Evolutionary conservation across 2,113 vertebrate species (phyloP).

Genomic region (Chroicocephalus ridibundus): DNA sequence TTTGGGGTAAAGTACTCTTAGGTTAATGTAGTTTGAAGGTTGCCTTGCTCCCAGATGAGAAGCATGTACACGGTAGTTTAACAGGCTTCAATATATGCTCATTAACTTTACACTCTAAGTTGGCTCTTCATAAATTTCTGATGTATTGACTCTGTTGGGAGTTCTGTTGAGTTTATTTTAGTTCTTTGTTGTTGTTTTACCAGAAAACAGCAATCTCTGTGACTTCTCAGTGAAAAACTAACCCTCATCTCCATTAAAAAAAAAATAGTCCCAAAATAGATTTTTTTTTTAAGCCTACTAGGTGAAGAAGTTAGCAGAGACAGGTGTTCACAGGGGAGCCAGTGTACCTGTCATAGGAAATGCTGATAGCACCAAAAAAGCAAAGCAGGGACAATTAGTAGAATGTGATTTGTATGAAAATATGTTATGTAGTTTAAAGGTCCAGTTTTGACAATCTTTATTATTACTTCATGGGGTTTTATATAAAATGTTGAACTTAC

Average conservation of each 20-base stretch:
- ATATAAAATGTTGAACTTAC: background rate
- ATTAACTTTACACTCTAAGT: conserved; percentile 50
- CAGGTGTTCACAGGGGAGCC: background rate
- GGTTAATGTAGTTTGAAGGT: conserved; percentile 49
- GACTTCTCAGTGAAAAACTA: background rate
- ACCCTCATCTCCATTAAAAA: background rate
- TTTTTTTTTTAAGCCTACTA: background rate
- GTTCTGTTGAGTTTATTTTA: background rate
- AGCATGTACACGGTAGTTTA: conserved; percentile 5
- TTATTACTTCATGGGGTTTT: background rate
- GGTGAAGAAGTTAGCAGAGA: background rate
- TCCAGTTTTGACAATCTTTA: background rate
- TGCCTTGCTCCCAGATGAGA: conserved; percentile 10
- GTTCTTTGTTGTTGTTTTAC: background rate
- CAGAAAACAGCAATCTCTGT: background rate
- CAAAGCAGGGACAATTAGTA: background rate
- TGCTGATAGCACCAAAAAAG: background rate
- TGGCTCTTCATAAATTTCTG: conserved; percentile 49
- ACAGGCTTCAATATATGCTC: conserved; percentile 4
- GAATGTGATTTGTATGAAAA: conserved; percentile 4
- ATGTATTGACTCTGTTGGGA: conserved; percentile 18
- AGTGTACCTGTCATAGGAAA: background rate
- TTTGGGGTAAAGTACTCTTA: conserved; percentile 22
- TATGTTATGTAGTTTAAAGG: background rate
- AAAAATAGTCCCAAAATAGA: background rate